Evolutionary conservation across 2,888 invertebrate genomes (phyloP), one percentile per base, ranked within the genome.

Genomic region (Trissolcus japonicus): DNA sequence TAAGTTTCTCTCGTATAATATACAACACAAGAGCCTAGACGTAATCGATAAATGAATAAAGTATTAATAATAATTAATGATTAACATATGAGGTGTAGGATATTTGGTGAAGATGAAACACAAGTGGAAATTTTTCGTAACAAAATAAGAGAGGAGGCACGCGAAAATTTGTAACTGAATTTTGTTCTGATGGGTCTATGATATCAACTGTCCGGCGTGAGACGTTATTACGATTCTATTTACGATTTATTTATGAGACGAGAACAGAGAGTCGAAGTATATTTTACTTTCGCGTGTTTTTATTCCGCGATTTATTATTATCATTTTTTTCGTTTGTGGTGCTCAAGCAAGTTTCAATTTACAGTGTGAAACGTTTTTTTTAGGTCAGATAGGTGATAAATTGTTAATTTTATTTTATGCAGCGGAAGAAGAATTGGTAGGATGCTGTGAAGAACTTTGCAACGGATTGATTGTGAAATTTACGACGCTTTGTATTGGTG

Each of bases 11-110:
- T 80, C 82, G 78, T 81, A 81, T 81, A 79, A 84, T 83, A 81
- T 83, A 81, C 82, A 82, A 82, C 81, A 83, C 81, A 82, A 80
- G 80, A 82, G 80, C 35, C 81, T 84, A 85, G 83, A 82, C 74
- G 79, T 85, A 84, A 83, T 74, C 71, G 65, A 78, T 80, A 77
- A 80, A 76, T 82, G 73, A 78, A 81, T 83, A 83, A 84, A 80
- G 83, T 84, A 85, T 83, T 83, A 81, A 83, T 78, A 78, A 81
- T 77, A 75, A 82, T 68, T 79, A 73, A 79, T 79, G 76, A 75
- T 80, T 77, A 78, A 79, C 77, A 77, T 76, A 74, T 60, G 71
- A 81, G 57, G 65, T 79, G 63, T 80, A 76, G 73, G 76, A 73
- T 80, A 78, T 79, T 78, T 76, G 76, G 68, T 41, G 76, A 56